Conservation (phyloP, 2,888 invertebrate species). For the Pelosia muscerda region DNA sequence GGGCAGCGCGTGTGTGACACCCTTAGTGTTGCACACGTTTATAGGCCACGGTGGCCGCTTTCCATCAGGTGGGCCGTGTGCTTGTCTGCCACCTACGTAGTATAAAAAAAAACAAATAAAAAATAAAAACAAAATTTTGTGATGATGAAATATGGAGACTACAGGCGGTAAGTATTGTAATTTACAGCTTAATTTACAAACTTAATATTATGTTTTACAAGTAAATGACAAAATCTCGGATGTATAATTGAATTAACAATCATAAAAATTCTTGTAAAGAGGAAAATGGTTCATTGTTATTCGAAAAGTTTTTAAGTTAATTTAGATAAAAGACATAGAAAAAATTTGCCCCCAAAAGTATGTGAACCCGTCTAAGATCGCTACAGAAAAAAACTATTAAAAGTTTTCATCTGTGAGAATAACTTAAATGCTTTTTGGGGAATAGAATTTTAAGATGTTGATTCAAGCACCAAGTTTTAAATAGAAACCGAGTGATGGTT, state of each 20-base stretch:
- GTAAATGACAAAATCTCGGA: background rate
- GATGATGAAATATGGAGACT: no score
- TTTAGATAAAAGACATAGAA: constrained; percentile 5
- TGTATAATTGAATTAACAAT: constrained; percentile 10
- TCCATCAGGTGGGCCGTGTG: no score
- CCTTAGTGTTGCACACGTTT: no score
- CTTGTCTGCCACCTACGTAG: no score
- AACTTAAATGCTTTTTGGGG: background rate
- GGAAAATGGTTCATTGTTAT: background rate
- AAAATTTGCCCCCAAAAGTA: background rate
- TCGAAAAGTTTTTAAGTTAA: constrained; percentile 8
- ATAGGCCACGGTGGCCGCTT: no score
- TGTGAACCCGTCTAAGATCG: background rate
- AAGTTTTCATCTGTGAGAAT: background rate
- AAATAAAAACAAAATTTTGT: no score
- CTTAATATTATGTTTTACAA: background rate
- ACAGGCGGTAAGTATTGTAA: background rate
- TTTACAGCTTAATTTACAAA: background rate
- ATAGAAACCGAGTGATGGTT: background rate
- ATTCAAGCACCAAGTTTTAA: constrained; percentile 2
- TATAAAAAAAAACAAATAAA: no score
- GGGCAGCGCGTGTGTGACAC: no score
- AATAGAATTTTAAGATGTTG: constrained; percentile 4
- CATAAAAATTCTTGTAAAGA: background rate
- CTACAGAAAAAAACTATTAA: constrained; percentile 3